Base-by-base conservation (phyloP, 2,797 vertebrate species). In the Ptychobarbus kaznakovi region DNA sequence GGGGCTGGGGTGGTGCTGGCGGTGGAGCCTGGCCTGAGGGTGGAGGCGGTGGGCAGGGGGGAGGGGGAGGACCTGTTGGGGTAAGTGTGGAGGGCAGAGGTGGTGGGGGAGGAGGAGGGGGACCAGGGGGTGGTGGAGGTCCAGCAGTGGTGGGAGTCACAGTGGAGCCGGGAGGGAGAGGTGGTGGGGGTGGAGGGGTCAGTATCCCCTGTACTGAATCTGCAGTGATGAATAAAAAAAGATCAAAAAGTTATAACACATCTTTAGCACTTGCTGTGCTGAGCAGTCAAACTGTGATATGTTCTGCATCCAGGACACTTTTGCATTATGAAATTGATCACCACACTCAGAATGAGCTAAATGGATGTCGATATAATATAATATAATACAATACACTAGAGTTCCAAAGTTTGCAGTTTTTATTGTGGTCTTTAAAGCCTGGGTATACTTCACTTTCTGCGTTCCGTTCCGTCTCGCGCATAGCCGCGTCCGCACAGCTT, bases 101-200 rank as follows among this genome's bases (percentile, higher is more conserved):
- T 53, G 94, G 94, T 38, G 92, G 92, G 3, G 97, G 97, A 0
- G 96, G 96, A 0, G 96, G 97, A 13, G 96, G 96, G 28, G 96
- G 97, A 56, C 94, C 93, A 10, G 94, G 91, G 16, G 94, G 95
- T 79, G 92, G 94, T 8, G 94, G 94, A 76, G 93, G 92, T 84
- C 92, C 93, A 81, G 90, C 86, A 84, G 92, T 92, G 25, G 89
- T 91, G 3, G 95, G 92, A 88, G 96, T 93, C 93, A 95, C 91
- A 93, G 93, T 94, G 90, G 96, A 95, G 91, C 95, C 92, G 74
- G 96, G 94, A 80, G 97, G 96, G 42, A 96, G 91, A 1, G 97
- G 98, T 0, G 98, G 97, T 25, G 97, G 97, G 22, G 97, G 96
- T 74, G 97, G 97, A 79, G 97, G 97, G 86, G 95, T 94, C 38